These are phyloP conservation scores for Schizotus pectinicornis DNA, from an alignment of 2,888 invertebrate genomes.

Conservation along the genomic window DNA sequence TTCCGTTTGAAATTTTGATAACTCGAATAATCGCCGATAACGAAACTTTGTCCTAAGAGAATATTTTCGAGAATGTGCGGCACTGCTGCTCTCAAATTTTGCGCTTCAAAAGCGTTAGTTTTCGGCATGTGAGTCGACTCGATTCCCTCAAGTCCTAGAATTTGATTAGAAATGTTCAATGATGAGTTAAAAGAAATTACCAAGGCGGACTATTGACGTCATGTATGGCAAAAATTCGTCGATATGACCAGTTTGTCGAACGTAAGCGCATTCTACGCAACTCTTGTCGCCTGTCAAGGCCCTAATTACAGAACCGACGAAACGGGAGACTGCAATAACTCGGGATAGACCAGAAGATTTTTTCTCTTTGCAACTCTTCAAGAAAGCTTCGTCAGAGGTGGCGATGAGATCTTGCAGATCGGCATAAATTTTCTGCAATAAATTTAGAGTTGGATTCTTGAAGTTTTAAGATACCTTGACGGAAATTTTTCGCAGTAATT, in stretches of 20 bases:
- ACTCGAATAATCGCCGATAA: slow-evolving; percentile 42
- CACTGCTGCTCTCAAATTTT: slow-evolving; percentile 46
- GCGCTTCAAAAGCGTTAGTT: slow-evolving; percentile 47
- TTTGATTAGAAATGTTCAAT: not conserved
- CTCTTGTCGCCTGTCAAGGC: slow-evolving; percentile 48
- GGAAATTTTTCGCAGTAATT: not conserved
- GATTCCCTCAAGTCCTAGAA: slow-evolving; percentile 50
- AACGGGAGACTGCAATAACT: slow-evolving; percentile 51
- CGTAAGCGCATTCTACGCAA: slow-evolving; percentile 53
- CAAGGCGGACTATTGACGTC: slow-evolving; percentile 50
- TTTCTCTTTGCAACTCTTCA: too few species aligned
- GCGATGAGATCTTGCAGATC: slow-evolving; percentile 43
- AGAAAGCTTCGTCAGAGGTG: slow-evolving; percentile 43
- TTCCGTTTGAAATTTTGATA: slow-evolving; percentile 10
- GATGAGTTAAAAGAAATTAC: slow-evolving; percentile 34
- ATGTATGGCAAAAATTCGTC: slow-evolving; percentile 53
- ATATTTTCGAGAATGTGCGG: slow-evolving; percentile 46
- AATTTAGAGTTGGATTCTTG: too few species aligned
- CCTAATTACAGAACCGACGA: slow-evolving; percentile 48
- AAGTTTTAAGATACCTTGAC: too few species aligned
- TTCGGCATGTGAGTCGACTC: slow-evolving; percentile 52
- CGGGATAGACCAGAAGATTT: slow-evolving; percentile 31
- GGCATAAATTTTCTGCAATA: slow-evolving; percentile 12
- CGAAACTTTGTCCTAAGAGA: slow-evolving; percentile 46
- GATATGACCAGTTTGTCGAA: slow-evolving; percentile 52